Conservation (phyloP, 2,888 invertebrate species). For the Synergus laeviventris region DNA sequence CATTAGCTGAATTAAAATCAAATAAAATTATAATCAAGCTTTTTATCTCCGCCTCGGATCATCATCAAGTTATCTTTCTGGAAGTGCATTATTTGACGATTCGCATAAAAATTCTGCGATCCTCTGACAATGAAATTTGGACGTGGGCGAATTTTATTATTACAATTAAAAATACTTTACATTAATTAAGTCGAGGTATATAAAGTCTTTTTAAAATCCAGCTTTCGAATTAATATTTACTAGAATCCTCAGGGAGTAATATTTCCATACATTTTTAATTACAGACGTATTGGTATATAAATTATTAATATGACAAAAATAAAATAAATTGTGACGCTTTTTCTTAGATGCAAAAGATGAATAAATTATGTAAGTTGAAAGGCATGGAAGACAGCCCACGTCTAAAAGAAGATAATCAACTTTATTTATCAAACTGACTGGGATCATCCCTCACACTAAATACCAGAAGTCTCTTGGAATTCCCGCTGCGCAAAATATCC, state of each 20-base stretch:
- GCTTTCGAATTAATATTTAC: not conserved
- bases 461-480: conserved; percentile 64
- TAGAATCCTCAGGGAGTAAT: not conserved
- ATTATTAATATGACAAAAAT: not conserved
- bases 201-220: not conserved
- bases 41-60: conserved; percentile 4
- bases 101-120: conserved; percentile 15
- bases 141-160: conserved; percentile 24
- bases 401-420: conserved; percentile 53
- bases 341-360: not conserved
- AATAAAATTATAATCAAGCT: conserved; percentile 42
- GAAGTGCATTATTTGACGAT: conserved; percentile 6
- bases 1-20: conserved; percentile 29
- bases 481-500: conserved; percentile 52
- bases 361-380: not conserved
- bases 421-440: conserved; percentile 68
- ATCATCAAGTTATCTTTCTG: not conserved
- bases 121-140: conserved; percentile 12
- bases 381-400: not conserved
- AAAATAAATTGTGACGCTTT: not conserved
- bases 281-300: not conserved
- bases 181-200: not conserved
- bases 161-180: conserved; percentile 25
- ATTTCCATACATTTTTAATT: not conserved
- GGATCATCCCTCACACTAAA: conserved; percentile 65